These are phyloP conservation scores for Thaleichthys pacificus DNA, from an alignment of 2,797 vertebrate genomes.

Conservation along the genomic window DNA sequence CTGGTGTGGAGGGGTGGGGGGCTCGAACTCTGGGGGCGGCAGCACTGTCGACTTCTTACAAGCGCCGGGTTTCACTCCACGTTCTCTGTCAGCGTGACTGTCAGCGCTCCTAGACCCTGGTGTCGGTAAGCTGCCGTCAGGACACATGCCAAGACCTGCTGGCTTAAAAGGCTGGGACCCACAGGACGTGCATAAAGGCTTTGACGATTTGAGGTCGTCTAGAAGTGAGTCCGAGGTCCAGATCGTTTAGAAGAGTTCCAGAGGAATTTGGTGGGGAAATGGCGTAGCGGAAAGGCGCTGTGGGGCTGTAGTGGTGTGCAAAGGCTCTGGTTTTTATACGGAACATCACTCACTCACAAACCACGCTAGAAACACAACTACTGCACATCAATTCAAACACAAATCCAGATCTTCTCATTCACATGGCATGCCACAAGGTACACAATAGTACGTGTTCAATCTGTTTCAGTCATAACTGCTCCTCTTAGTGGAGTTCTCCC, in stretches of 20 bases:
- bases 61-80: constrained; percentile 39
- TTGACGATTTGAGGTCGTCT: neutral
- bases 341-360: constrained; percentile 12
- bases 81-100: constrained; percentile 12
- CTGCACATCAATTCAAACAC: constrained; percentile 21
- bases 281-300: neutral
- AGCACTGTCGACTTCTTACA: constrained; percentile 42
- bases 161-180: constrained; percentile 22
- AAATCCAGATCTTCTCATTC: constrained; percentile 16
- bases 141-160: no score
- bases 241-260: neutral
- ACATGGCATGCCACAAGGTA: constrained; percentile 20
- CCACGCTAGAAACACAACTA: constrained; percentile 13
- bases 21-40: constrained; percentile 29
- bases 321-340: constrained; percentile 50
- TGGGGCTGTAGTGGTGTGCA: constrained; percentile 18
- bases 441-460: constrained; percentile 11
- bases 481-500: constrained; percentile 16
- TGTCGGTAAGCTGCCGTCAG: constrained; percentile 28
- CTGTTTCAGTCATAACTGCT: neutral
- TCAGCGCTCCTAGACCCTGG: constrained; percentile 12
- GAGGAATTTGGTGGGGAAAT: neutral
- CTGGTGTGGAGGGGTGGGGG: constrained; percentile 26
- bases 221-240: neutral
- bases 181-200: neutral